These are phyloP conservation scores for Tragelaphus buxtoni DNA, from an alignment of 2,113 vertebrate genomes.

Conservation along the genomic window DNA sequence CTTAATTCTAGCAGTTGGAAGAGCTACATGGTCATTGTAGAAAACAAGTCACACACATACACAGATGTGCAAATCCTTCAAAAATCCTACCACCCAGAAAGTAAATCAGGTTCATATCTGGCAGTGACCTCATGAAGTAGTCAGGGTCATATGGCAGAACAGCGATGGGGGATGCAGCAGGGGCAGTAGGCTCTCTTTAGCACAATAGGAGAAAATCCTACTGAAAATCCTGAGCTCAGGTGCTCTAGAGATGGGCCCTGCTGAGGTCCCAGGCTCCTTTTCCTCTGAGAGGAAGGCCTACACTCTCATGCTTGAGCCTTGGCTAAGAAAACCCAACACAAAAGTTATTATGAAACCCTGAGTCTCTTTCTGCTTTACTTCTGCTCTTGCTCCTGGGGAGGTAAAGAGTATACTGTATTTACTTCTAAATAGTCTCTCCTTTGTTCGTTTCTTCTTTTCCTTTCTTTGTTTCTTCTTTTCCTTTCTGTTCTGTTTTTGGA, in stretches of 20 bases:
- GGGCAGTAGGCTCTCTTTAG: neutral
- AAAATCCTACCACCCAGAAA: neutral
- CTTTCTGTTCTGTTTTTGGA: neutral
- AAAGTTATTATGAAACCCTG: neutral
- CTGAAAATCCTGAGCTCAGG: neutral
- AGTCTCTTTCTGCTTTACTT: neutral
- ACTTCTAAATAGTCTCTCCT: neutral
- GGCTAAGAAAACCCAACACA: neutral
- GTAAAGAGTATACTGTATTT: neutral
- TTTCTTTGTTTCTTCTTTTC: neutral
- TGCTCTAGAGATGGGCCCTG: too few relatives aligned
- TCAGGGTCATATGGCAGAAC: neutral
- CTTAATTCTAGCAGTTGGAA: neutral
- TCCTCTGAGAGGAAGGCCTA: neutral
- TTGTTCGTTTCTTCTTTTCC: neutral
- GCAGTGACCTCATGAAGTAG: neutral
- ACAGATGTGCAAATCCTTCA: neutral
- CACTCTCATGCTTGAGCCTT: neutral
- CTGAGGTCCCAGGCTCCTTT: neutral
- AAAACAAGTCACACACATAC: neutral
- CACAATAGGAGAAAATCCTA: neutral
- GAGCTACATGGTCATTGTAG: neutral
- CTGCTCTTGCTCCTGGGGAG: neutral
- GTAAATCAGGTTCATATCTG: neutral
- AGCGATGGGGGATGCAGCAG: fast-evolving